Evolutionary conservation across 37 sponge, comb jelly and placozoan genomes (phyloP).

Genomic region (Agelas oroides): DNA sequence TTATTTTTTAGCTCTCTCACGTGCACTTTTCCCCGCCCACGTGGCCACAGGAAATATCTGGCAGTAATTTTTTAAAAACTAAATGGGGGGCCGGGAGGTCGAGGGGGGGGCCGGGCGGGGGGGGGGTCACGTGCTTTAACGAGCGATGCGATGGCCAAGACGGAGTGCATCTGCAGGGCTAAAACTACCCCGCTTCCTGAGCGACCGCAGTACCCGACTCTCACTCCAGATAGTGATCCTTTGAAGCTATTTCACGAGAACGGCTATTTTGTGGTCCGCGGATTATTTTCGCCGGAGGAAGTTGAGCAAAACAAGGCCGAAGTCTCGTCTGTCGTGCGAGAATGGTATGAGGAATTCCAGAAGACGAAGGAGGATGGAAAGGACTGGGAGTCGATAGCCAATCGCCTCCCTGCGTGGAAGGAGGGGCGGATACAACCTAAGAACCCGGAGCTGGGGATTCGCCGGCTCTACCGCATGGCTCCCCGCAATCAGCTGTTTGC

Average conservation of each 20-base stretch:
- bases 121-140: too few species aligned
- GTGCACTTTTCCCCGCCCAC: too few species aligned
- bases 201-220: slow-evolving; percentile 9
- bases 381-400: slow-evolving; percentile 73
- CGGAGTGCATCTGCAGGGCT: slow-evolving; percentile 12
- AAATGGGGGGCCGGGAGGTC: too few species aligned
- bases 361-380: slow-evolving; percentile 32
- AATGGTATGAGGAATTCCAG: slow-evolving; percentile 53
- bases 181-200: not conserved
- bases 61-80: too few species aligned
- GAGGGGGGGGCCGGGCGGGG: too few species aligned
- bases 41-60: too few species aligned
- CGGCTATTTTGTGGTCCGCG: slow-evolving; percentile 58
- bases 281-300: slow-evolving; percentile 44
- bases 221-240: slow-evolving; percentile 18
- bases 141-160: too few species aligned
- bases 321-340: slow-evolving; percentile 7
- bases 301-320: slow-evolving; percentile 35
- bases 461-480: slow-evolving; percentile 63
- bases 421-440: slow-evolving; percentile 30
- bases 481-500: slow-evolving; percentile 29
- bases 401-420: slow-evolving; percentile 59
- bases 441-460: slow-evolving; percentile 38
- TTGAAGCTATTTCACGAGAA: slow-evolving; percentile 20
- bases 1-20: too few species aligned